A percentile compares a stretch with the other conserved stretches of the same genome.
These are phyloP conservation scores for Sympetrum striolatum DNA, from an alignment of 2,888 invertebrate genomes.

Conservation along the genomic window DNA sequence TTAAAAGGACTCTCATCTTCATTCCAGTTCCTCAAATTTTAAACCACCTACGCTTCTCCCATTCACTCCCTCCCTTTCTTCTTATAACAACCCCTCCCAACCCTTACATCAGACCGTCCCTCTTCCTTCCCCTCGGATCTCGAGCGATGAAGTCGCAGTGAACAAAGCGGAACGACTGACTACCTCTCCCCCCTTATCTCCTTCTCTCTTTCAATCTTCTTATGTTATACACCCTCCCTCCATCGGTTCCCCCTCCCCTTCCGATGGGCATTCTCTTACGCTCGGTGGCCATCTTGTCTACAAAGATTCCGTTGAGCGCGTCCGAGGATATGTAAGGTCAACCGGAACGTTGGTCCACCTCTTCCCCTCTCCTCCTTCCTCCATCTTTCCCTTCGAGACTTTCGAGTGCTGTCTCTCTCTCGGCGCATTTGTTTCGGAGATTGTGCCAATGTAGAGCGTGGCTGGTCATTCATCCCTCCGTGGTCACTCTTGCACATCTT, in stretches of 20 bases:
- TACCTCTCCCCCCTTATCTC: not conserved
- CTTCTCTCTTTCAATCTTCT: not conserved
- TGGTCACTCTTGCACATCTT: not conserved
- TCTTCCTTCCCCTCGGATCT: not conserved
- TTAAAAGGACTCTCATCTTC: not conserved
- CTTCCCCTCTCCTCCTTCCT: not conserved
- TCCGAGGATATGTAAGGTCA: conserved; percentile 41
- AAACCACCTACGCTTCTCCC: not conserved
- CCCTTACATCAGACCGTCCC: not conserved
- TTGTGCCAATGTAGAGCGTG: conserved; percentile 29
- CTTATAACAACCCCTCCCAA: not conserved
- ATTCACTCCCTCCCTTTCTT: not conserved
- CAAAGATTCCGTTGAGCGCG: conserved; percentile 41
- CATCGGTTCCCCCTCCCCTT: not conserved
- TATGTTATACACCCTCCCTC: not conserved
- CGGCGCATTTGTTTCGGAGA: not conserved
- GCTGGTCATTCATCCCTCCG: conserved; percentile 40
- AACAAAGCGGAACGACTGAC: conserved; percentile 19
- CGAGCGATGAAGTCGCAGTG: not conserved
- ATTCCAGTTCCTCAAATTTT: not conserved
- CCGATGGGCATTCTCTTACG: conserved; percentile 32
- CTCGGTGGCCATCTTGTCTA: conserved; percentile 43
- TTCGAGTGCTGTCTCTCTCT: not conserved
- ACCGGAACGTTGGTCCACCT: conserved; percentile 42
- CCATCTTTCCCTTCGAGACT: not conserved